Base-by-base conservation (phyloP, 2,113 vertebrate genomes). In the Corydoras maculifer region DNA sequence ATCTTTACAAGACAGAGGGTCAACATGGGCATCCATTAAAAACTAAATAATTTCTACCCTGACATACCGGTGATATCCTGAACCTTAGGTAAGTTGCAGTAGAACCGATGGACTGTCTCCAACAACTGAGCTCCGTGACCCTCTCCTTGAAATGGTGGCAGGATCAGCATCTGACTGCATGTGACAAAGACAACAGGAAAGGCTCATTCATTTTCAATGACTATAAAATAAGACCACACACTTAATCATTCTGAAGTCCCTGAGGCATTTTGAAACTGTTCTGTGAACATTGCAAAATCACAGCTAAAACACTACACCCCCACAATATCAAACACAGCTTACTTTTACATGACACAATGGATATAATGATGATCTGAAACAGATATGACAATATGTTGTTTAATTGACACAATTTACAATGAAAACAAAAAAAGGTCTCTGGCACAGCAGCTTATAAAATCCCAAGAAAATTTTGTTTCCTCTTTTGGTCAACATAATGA, bases 121-220 rank as follows among this genome's bases (percentile, higher is more conserved):
- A 98, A 89, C 84, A 99, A 91, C 82, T 95, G 96, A 82, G 96
- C 95, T 76, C 97, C 97, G 58, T 98, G 95, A 76, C 95, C 96
- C 88, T 99, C 95, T 86, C 97, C 95, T 90, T 99, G 97, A 88
- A 97, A 99, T 5, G 95, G 94, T 82, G 96, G 95, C 82, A 99
- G 87, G 87, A 99, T 86, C 90, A 99, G 87, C 97, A 98, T 99
- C 89, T 99, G 97, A 88, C 97, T 99, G 88, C 75, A 43, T 43
- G 35, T 43, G 35, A 43, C 35, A 43, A 43, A 8, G 35, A 43
- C 35, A 43, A 43, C 35, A 43, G 35, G 35, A 43, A 2, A 43
- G 35, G 35, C 35, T 43, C 35, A 43, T 43, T 5, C 35, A 43
- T 43, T 43, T 43, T 5, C 35, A 43, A 43, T 43, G 35, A 5